phyloP scores from a whole-genome alignment of 2,797 vertebrate species.

The Parambassis ranga region DNA sequence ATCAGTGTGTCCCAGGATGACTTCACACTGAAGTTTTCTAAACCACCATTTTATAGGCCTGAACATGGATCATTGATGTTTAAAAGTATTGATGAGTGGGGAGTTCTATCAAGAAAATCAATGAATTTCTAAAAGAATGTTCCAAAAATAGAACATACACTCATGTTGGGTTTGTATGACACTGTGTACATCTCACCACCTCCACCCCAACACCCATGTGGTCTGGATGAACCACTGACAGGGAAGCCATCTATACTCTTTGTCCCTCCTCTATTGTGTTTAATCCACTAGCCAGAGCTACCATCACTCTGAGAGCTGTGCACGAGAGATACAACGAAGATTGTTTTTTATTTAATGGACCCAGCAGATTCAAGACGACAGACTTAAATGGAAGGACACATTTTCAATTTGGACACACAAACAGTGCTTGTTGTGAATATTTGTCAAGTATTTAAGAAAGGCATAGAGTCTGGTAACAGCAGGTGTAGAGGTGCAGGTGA shows the following conservation, averaged over 20 bases:
- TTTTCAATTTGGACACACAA: background rate
- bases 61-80: constrained; percentile 29
- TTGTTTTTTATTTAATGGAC: background rate
- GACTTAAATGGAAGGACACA: constrained; percentile 3
- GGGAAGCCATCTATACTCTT: constrained; percentile 14
- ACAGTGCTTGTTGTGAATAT: background rate
- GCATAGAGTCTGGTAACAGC: background rate
- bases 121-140: constrained; percentile 34
- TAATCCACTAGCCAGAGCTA: constrained; percentile 18
- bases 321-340: background rate
- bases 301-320: background rate
- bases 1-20: background rate
- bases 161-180: constrained; percentile 3
- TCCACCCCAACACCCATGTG: background rate
- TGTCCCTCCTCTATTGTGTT: constrained; percentile 6
- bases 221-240: constrained; percentile 33
- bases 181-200: constrained; percentile 14
- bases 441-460: background rate
- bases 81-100: constrained; percentile 39
- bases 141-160: constrained; percentile 50
- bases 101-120: constrained; percentile 45
- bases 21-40: background rate
- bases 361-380: background rate
- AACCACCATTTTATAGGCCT: background rate
- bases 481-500: background rate